Conservation (phyloP, 2,888 invertebrate genomes). For the Esperia sulphurella region DNA sequence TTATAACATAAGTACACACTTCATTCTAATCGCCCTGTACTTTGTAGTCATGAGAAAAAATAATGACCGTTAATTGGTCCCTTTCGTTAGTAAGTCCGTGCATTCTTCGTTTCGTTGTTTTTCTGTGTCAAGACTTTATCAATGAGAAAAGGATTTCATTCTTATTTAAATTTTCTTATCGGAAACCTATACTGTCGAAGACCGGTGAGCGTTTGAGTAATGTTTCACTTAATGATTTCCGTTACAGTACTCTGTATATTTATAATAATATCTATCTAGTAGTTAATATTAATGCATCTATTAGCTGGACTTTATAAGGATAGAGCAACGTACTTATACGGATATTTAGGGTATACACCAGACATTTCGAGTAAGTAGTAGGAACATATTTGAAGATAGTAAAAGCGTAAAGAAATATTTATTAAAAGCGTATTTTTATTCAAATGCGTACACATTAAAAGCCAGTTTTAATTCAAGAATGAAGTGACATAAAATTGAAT, state of each 20-base stretch:
- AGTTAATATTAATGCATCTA: not conserved
- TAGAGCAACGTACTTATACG: not conserved
- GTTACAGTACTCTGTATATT: not conserved
- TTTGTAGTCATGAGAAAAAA: conserved; percentile 66
- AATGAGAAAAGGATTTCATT: conserved; percentile 77
- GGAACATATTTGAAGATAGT: not conserved
- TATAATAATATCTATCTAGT: conserved; percentile 1
- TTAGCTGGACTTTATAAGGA: not conserved
- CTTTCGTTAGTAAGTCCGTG: conserved; percentile 76
- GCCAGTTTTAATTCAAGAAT: conserved; percentile 9
- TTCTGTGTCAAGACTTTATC: conserved; percentile 76
- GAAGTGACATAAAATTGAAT: conserved; percentile 40
- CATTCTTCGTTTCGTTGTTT: conserved; percentile 68
- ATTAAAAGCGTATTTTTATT: conserved; percentile 1
- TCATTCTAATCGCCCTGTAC: conserved; percentile 44
- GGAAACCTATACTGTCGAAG: conserved; percentile 44
- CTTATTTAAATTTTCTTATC: conserved; percentile 74
- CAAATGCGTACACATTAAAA: conserved; percentile 9
- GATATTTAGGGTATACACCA: not conserved
- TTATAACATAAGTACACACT: too few relatives aligned
- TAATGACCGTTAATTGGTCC: conserved; percentile 76
- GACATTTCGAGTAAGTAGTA: not conserved
- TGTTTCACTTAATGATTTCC: conserved; percentile 35
- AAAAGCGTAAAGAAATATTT: conserved; percentile 2
- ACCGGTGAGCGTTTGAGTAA: conserved; percentile 53